Evolutionary conservation across 1,140 invertebrate genomes (phyloP).

Genomic region (Bilobella aurantiaca): DNA sequence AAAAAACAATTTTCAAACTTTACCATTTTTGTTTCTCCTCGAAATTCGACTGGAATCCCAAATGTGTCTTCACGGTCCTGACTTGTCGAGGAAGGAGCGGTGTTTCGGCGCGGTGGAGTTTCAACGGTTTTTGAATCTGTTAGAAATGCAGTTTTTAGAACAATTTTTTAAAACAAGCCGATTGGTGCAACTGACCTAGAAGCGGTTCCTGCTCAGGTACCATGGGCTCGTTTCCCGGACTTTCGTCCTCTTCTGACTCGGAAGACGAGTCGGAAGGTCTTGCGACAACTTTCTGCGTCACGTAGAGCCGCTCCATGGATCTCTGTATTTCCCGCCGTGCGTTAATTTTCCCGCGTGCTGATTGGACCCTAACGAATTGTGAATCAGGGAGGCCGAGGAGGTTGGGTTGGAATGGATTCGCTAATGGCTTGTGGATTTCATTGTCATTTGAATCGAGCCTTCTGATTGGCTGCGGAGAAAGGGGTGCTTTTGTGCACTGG

Average conservation of each 20-base stretch:
- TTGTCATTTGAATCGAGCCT: neutral
- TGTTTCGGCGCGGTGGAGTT: neutral
- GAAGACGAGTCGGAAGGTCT: neutral
- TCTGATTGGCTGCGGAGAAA: neutral
- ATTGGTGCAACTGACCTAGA: too few relatives aligned
- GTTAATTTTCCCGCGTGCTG: neutral
- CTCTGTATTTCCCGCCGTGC: neutral
- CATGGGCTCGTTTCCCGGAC: too few relatives aligned
- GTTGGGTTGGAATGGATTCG: neutral
- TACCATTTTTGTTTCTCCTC: neutral
- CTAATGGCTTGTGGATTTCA: neutral
- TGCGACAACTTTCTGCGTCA: neutral
- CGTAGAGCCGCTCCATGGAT: neutral
- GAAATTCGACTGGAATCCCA: neutral
- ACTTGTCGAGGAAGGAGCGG: too few relatives aligned
- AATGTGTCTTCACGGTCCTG: too few relatives aligned
- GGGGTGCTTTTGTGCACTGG: neutral
- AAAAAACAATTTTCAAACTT: neutral
- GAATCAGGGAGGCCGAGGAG: neutral
- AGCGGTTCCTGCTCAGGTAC: too few relatives aligned
- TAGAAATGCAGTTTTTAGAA: neutral
- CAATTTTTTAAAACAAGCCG: too few relatives aligned
- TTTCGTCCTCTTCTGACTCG: neutral
- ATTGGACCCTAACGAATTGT: neutral
- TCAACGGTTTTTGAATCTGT: neutral